Base-by-base conservation (phyloP, 2,113 vertebrate genomes). In the Tenrec ecaudatus region DNA sequence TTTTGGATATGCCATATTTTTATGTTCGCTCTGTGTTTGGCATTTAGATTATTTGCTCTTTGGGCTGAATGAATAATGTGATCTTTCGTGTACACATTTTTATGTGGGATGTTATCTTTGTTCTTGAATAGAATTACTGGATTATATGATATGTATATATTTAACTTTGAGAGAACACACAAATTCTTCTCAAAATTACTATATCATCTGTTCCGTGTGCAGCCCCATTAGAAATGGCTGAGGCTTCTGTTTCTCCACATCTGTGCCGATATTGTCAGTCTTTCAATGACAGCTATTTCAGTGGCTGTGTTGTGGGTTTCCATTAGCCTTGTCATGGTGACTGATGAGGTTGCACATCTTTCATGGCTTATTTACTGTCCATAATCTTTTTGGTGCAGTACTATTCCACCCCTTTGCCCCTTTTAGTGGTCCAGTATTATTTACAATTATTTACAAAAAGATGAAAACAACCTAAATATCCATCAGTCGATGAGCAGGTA, bases 1-100 rank as follows among this genome's bases (percentile, higher is more conserved):
- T 43, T 85, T 15, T 25, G 27, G 53, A 10, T 66, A 11, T 47
- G 33, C n/a, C 9, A 1, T 79, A 62, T 79, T 88, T 90, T 86
- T 89, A 12, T 25, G 6, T 80, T 66, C 1, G 38, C 16, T n/a
- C 62, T 43, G n/a, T 81, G n/a, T 76, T 64, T 81, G 81, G 8
- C 83, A 86, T 68, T 77, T 95, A 82, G 43, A 60, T 81, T 57
- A 27, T 79, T 90, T 88, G 29, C 23, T 68, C 12, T 89, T 91
- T 43, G 84, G 15, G 60, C 29, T 29, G 90, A 60, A 66, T 29
- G 88, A 60, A 66, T 85, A 62, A 57, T 86, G 11, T 88, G 82
- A 86, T 91, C 36, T 64, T 90, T 92, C 77, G 38, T 92, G 33
- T 79, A 10, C 9, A 10, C 47, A 53, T 53, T 53, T 53, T 53